These are phyloP conservation scores for Pangasius djambal DNA, from an alignment of 2,797 vertebrate genomes.

Conservation along the genomic window DNA sequence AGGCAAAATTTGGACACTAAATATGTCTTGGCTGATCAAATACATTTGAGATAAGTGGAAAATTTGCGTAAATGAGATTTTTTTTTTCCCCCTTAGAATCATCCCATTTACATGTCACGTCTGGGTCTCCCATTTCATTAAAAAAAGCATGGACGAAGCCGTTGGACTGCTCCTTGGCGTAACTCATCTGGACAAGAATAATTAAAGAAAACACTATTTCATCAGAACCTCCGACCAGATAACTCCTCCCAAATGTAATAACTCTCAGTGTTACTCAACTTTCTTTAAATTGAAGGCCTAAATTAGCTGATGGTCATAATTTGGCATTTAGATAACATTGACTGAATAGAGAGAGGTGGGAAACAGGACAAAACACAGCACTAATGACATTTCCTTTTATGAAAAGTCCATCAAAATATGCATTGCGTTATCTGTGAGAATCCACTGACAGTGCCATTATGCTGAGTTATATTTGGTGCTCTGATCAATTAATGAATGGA, in stretches of 20 bases:
- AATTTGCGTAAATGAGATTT: constrained; percentile 26
- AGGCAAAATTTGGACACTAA: not conserved
- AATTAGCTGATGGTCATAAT: constrained; percentile 72
- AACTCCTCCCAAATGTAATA: constrained; percentile 67
- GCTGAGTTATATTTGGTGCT: constrained; percentile 65
- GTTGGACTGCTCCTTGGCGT: constrained; percentile 49
- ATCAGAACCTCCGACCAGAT: constrained; percentile 70
- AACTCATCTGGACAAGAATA: constrained; percentile 58
- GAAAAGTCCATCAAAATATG: constrained; percentile 69
- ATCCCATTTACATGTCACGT: constrained; percentile 86
- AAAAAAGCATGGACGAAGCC: constrained; percentile 45
- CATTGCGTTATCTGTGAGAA: constrained; percentile 66
- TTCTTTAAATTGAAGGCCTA: constrained; percentile 67
- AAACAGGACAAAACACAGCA: constrained; percentile 60
- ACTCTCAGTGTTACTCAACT: constrained; percentile 68
- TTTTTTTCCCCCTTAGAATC: constrained; percentile 62
- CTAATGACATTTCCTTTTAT: constrained; percentile 70
- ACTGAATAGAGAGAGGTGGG: constrained; percentile 64
- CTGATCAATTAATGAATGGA: constrained; percentile 75
- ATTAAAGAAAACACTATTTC: constrained; percentile 58
- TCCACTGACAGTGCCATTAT: constrained; percentile 64
- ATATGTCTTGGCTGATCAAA: constrained; percentile 25
- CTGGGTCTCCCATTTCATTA: constrained; percentile 75
- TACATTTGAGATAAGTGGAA: constrained; percentile 26
- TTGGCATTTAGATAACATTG: constrained; percentile 64